Base-by-base conservation (phyloP, 2,797 vertebrate genomes). In the Eleutherodactylus coqui region DNA sequence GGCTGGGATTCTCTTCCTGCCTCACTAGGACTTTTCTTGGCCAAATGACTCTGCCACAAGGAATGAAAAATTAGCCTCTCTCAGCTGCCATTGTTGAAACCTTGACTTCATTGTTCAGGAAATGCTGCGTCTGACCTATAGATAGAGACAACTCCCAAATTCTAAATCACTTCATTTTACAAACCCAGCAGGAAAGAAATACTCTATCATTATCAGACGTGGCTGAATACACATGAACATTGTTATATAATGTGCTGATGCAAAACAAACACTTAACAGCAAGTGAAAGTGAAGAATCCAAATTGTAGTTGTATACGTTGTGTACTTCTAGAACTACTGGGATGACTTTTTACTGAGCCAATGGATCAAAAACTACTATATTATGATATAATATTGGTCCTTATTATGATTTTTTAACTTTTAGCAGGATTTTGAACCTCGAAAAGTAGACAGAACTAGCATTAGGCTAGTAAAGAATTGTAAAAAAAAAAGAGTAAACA, bases 111-210 rank as follows among this genome's bases (percentile, higher is more conserved):
- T 73, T 70, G 82, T 84, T 58, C 86, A 87, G 86, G 86, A 87
- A 87, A 79, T 73, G 64, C 81, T 83, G 60, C 34, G 49, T 83
- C 76, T 84, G 86, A 87, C 86, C 82, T 67, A 84, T 38, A 84
- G 53, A 80, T 79, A 84, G 79, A 87, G 82, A 43, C 76, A 84
- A 87, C 86, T 87, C 86, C 86, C 86, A 79, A 87, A 83, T 78
- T 76, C 73, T 87, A 83, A 83, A 87, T 87, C 81, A 72, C 62
- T 60, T 82, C 62, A 82, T 41, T 51, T 62, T 86, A 86, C 69
- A 49, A 80, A 86, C 43, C 11, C 34, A 8, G 41, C 62, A 55
- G 83, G 88, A 89, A 89, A 89, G 62, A 80, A 79, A 55, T 19
- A 36, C 81, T 86, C 88, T 80, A 67, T 80, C 78, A 64, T 47